phyloP scores from a whole-genome alignment of 2,797 vertebrate genomes.

The Oreonectes daqikongensis region DNA sequence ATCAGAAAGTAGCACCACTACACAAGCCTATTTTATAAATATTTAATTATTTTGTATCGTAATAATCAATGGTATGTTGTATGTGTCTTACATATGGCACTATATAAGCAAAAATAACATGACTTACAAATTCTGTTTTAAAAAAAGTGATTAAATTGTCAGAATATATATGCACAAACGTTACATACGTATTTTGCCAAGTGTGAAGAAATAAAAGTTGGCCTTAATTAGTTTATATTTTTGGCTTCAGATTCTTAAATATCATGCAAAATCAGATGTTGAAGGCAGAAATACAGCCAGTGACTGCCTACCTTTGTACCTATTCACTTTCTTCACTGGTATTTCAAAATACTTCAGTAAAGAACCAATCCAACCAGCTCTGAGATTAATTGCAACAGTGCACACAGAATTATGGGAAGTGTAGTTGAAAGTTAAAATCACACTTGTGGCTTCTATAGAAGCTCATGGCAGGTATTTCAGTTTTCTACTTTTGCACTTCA shows the following conservation, averaged over 20 bases:
- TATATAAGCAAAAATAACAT: neutral
- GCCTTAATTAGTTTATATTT: no score
- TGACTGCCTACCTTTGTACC: neutral
- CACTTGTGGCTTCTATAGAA: no score
- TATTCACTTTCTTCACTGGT: neutral
- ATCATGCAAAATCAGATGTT: no score
- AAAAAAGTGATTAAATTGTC: no score
- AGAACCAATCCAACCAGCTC: neutral
- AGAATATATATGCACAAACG: no score
- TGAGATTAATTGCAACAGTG: neutral
- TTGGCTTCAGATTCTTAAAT: no score
- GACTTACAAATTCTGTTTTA: no score
- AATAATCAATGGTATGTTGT: neutral
- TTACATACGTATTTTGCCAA: no score
- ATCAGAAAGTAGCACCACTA: constrained; percentile 11
- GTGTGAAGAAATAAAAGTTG: no score
- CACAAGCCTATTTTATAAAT: neutral
- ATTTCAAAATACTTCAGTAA: neutral
- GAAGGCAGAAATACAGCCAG: neutral
- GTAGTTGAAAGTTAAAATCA: neutral
- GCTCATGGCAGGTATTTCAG: no score
- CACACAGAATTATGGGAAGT: neutral
- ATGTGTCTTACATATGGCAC: neutral
- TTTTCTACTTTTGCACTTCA: no score
- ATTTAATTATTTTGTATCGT: neutral